A percentile compares a stretch with the other conserved stretches of the same genome.
Conservation (phyloP, 2,888 invertebrate genomes). For the Drosophila neutralis region DNA sequence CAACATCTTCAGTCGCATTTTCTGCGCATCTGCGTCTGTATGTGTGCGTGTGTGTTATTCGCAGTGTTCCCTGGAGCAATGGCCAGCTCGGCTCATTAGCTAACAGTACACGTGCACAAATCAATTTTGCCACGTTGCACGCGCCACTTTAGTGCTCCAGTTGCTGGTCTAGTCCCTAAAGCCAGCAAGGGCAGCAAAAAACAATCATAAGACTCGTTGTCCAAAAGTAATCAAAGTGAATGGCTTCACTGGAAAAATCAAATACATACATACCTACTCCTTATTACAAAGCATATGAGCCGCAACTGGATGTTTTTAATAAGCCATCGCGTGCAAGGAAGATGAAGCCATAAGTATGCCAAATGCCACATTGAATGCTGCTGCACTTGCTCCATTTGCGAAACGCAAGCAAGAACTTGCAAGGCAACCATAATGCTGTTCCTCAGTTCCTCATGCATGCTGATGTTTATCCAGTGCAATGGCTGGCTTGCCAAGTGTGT, state of each 20-base stretch:
- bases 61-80: conserved; percentile 24
- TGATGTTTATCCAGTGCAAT: conserved; percentile 68
- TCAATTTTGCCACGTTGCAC: conserved; percentile 64
- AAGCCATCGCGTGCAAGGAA: conserved; percentile 48
- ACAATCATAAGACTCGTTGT: conserved; percentile 72
- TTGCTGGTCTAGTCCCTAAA: conserved; percentile 23
- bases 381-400: conserved; percentile 20
- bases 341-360: conserved; percentile 50
- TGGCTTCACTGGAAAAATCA: conserved; percentile 53
- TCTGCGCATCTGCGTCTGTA: conserved; percentile 10
- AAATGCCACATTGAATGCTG: conserved; percentile 47
- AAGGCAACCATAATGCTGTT: conserved; percentile 50
- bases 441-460: conserved; percentile 38
- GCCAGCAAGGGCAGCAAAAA: conserved; percentile 49
- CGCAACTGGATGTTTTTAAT: conserved; percentile 61
- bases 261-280: conserved; percentile 5
- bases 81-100: conserved; percentile 63
- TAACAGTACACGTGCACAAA: conserved; percentile 76
- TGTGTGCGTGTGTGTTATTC: background rate
- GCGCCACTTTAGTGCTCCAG: conserved; percentile 35
- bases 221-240: conserved; percentile 72
- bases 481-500: conserved; percentile 59
- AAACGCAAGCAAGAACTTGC: conserved; percentile 3
- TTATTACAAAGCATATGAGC: conserved; percentile 9
- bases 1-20: conserved; percentile 25